These are phyloP conservation scores for Panopea generosa DNA, from an alignment of 2,888 invertebrate genomes.

Conservation along the genomic window DNA sequence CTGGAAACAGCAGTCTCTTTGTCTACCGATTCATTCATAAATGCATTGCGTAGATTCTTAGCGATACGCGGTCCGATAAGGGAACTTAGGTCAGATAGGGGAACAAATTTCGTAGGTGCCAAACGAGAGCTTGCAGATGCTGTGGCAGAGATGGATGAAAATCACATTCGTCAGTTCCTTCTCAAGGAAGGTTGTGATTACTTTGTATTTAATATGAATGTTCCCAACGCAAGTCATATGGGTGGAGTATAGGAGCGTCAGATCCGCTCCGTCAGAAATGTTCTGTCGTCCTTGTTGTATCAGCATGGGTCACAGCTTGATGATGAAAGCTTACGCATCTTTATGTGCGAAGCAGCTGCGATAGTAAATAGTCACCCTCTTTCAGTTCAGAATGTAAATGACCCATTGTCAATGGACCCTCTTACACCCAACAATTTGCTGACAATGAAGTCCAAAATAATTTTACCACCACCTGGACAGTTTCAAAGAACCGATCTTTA, in stretches of 20 bases:
- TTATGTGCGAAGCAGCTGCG: constrained; percentile 49
- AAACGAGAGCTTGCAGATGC: constrained; percentile 32
- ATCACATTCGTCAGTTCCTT: constrained; percentile 25
- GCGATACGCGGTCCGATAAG: no score
- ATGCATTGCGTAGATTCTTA: constrained; percentile 53
- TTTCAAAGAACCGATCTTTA: constrained; percentile 56
- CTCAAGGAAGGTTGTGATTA: constrained; percentile 30
- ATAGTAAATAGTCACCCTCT: constrained; percentile 65
- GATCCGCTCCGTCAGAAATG: constrained; percentile 61
- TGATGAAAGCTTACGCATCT: constrained; percentile 49
- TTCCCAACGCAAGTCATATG: constrained; percentile 67
- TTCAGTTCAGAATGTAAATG: constrained; percentile 42
- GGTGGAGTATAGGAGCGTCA: constrained; percentile 72
- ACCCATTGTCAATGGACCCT: constrained; percentile 34
- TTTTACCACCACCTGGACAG: constrained; percentile 56
- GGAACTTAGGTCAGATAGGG: constrained; percentile 49
- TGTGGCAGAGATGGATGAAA: constrained; percentile 28
- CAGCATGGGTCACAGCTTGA: no score
- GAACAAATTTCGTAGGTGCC: no score
- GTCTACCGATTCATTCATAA: constrained; percentile 62
- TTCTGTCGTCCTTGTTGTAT: no score
- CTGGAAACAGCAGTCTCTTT: constrained; percentile 66
- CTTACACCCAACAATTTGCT: no score
- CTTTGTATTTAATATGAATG: constrained; percentile 20
- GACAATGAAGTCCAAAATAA: constrained; percentile 29